A percentile compares a stretch with the other conserved stretches of the same genome.
phyloP scores from a whole-genome alignment of 1,140 invertebrate genomes.

The Procambarus clarkii region DNA sequence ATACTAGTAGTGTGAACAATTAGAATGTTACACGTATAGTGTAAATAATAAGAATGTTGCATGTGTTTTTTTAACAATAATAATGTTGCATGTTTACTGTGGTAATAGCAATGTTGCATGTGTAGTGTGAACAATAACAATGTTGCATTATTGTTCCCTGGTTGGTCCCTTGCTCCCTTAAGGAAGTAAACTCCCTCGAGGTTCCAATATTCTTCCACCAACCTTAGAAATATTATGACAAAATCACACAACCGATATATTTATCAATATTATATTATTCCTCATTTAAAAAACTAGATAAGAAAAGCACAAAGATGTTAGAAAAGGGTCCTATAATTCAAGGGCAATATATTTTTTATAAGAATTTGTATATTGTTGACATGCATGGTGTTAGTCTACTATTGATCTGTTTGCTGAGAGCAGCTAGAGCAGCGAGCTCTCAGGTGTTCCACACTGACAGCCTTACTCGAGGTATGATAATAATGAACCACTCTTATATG shows the following conservation, averaged over 20 bases:
- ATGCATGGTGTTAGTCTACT: conserved; percentile 57
- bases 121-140: background rate
- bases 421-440: conserved; percentile 17
- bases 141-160: background rate
- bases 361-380: conserved; percentile 59
- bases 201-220: background rate
- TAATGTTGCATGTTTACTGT: too few species aligned
- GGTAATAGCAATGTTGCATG: too few species aligned
- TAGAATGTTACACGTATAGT: too few species aligned
- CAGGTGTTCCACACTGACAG: conserved; percentile 36
- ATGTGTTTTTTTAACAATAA: too few species aligned
- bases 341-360: background rate
- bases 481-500: conserved; percentile 14
- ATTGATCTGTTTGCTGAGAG: conserved; percentile 55
- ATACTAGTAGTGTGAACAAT: too few species aligned
- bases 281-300: too few species aligned
- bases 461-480: conserved; percentile 43
- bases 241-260: background rate
- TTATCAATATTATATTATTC: too few species aligned
- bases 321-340: background rate
- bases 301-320: too few species aligned
- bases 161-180: background rate
- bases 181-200: background rate
- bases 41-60: too few species aligned
- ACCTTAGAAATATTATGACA: background rate